Percentiles rank a stretch among this genome's conserved stretches.
These are phyloP conservation scores for Gymnorhina tibicen DNA, from an alignment of 2,113 vertebrate species.

Conservation along the genomic window DNA sequence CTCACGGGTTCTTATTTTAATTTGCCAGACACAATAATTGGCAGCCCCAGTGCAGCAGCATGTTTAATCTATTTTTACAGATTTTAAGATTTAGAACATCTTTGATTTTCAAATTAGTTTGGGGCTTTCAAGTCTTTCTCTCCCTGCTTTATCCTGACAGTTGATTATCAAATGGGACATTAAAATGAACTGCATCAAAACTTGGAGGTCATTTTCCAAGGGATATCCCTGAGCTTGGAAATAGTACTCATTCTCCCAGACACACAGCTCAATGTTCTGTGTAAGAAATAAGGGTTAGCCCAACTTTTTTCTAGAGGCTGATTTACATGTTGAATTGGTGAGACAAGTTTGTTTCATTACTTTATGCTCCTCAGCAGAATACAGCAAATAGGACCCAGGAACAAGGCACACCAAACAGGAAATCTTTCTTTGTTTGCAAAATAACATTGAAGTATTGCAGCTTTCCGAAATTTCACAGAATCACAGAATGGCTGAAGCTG, in stretches of 20 bases:
- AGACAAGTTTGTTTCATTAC: neutral
- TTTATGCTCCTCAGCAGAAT: neutral
- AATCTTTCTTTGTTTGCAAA: neutral
- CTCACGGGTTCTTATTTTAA: slow-evolving; percentile 31
- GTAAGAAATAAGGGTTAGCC: neutral
- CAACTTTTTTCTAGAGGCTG: neutral
- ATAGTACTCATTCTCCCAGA: neutral
- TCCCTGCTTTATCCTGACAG: neutral
- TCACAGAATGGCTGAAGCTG: neutral
- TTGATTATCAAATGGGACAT: neutral
- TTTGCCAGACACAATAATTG: slow-evolving; percentile 43
- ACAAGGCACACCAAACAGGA: neutral
- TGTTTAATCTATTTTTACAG: slow-evolving; percentile 42
- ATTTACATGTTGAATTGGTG: neutral
- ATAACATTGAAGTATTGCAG: neutral
- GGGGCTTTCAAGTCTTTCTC: neutral
- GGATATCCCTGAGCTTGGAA: neutral
- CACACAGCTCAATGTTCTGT: neutral
- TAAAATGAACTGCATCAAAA: neutral
- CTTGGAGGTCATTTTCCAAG: neutral
- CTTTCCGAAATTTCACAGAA: neutral
- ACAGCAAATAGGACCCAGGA: neutral
- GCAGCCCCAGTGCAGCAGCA: neutral
- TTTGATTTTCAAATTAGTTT: slow-evolving; percentile 50
- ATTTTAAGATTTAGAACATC: slow-evolving; percentile 35